phyloP scores from a whole-genome alignment of 2,888 invertebrate species.

The Tetheella fluctuosa region DNA sequence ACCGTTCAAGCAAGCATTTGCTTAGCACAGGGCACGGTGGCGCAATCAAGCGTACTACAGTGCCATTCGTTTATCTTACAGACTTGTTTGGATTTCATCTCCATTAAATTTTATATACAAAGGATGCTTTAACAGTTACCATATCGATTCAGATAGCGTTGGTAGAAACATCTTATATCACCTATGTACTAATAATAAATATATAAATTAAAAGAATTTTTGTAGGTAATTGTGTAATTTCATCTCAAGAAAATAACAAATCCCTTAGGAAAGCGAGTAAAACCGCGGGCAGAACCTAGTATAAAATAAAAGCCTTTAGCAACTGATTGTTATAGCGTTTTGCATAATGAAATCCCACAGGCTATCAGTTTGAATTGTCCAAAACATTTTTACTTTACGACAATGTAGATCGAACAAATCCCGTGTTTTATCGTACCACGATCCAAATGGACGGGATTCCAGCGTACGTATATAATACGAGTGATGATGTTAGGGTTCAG shows the following conservation, averaged over 20 bases:
- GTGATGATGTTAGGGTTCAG: background rate
- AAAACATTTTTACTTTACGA: slow-evolving; percentile 25
- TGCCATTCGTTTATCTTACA: background rate
- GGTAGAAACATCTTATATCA: too few species aligned
- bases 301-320: too few species aligned
- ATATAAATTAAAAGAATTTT: background rate
- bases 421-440: slow-evolving; percentile 48
- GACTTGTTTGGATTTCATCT: background rate
- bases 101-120: background rate
- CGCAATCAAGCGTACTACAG: background rate
- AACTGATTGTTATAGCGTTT: too few species aligned
- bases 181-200: too few species aligned
- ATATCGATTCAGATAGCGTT: background rate
- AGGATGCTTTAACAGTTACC: background rate
- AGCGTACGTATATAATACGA: slow-evolving; percentile 49
- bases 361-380: slow-evolving; percentile 8
- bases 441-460: slow-evolving; percentile 56
- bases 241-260: too few species aligned
- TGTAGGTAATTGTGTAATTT: background rate
- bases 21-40: background rate
- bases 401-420: slow-evolving; percentile 28
- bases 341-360: background rate
- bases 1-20: background rate
- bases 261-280: too few species aligned
- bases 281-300: too few species aligned